Base-by-base conservation (phyloP, 2,797 vertebrate genomes). In the Sebastes minor region DNA sequence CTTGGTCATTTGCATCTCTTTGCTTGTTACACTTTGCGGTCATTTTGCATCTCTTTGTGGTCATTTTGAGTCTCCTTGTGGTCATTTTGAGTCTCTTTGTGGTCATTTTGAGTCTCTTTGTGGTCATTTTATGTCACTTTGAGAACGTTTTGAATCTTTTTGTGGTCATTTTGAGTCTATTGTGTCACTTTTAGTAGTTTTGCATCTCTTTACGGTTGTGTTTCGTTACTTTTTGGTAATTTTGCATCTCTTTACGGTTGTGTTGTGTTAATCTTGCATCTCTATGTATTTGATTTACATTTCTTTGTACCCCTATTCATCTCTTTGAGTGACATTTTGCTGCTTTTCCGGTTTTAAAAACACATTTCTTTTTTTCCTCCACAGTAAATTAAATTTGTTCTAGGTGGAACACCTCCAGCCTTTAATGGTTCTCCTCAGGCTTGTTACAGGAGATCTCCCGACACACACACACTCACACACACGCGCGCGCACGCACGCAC, bases 351-450 rank as follows among this genome's bases (percentile, higher is more conserved):
- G 49, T 52, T 52, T 46, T 4, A 46, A 33, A 59, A n/a, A n/a
- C 7, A 62, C 12, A 25, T 18, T 4, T 66, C 16, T 22, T 33
- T 30, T 11, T 11, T 33, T 53, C 14, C 6, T 11, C 30, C 11
- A 30, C 25, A 22, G 8, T 3, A 22, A 62, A n/a, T 13, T 33
- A 16, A 18, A 53, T 53, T 53, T 14, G 33, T 46, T 25, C 10
- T 57, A 8, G 32, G 60, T 46, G 33, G 68, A 71, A 56, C 46
- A 22, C 16, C 53, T 57, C 11, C 18, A 38, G 52, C 18, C 4
- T 57, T 49, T 22, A 76, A 46, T 66, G 42, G 61, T 25, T 71
- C 38, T 57, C 16, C 38, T 42, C 65, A 61, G 66, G 63, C 56
- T 42, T 5, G 8, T 49, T 35, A 11, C 18, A 18, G 28, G 32